Evolutionary conservation across 2,113 vertebrate genomes (phyloP).

Genomic region (Alouatta palliata): DNA sequence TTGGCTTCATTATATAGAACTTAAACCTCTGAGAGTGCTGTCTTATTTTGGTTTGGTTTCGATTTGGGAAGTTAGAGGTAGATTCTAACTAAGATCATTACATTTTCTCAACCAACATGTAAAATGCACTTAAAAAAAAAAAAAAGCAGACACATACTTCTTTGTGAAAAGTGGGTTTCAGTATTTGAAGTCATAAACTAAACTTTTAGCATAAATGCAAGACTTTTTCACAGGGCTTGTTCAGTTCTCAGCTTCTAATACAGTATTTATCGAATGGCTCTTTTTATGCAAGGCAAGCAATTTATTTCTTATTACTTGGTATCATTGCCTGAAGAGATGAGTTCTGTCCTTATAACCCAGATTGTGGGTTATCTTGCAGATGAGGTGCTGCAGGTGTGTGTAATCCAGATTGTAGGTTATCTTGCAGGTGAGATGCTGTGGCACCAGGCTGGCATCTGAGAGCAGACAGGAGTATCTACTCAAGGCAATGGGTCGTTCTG

Average conservation of each 20-base stretch:
- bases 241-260: background rate
- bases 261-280: background rate
- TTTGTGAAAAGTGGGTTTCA: background rate
- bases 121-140: background rate
- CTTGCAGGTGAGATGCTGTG: background rate
- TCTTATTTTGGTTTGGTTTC: background rate
- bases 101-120: background rate
- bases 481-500: fast-evolving
- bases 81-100: background rate
- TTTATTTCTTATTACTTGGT: background rate
- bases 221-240: background rate
- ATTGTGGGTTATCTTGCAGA: background rate
- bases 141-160: too few species aligned
- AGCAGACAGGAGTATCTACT: background rate
- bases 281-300: background rate
- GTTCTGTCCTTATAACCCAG: background rate
- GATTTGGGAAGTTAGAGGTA: background rate
- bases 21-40: background rate
- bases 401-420: background rate
- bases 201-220: background rate
- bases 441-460: background rate
- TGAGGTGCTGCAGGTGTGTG: background rate
- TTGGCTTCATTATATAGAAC: background rate
- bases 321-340: background rate
- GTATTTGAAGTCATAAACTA: constrained; percentile 2